A percentile compares a stretch with the other conserved stretches of the same genome.
Conservation (phyloP, 2,113 vertebrate species). For the Apodemus sylvaticus region DNA sequence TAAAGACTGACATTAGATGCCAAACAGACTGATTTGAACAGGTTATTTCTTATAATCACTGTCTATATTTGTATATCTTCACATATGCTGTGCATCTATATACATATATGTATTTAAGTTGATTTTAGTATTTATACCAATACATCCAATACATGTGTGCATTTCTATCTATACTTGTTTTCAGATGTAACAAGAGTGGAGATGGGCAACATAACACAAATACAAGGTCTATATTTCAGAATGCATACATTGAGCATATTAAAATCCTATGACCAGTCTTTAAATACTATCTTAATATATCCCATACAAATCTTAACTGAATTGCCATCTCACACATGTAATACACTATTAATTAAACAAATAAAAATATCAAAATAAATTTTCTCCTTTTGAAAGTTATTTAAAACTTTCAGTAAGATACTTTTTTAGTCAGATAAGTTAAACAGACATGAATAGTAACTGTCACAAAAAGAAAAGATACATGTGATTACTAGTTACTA, state of each 20-base stretch:
- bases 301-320: neutral
- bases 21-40: neutral
- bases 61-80: neutral
- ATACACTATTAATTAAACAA: neutral
- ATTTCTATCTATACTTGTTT: neutral
- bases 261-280: neutral
- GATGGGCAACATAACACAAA: neutral
- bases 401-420: neutral
- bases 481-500: neutral
- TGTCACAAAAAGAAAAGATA: too few species aligned
- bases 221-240: neutral
- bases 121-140: neutral
- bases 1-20: neutral
- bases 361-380: neutral
- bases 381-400: neutral
- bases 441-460: too few species aligned
- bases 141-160: neutral
- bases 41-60: neutral
- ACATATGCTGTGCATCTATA: fast-evolving
- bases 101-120: too few species aligned
- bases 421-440: neutral
- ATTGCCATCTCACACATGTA: neutral
- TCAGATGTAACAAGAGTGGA: neutral
- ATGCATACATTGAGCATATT: neutral
- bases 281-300: neutral